A percentile compares a stretch with the other conserved stretches of the same genome.
Conservation (phyloP, 2,113 vertebrate genomes). For the Terrapene triunguis region DNA sequence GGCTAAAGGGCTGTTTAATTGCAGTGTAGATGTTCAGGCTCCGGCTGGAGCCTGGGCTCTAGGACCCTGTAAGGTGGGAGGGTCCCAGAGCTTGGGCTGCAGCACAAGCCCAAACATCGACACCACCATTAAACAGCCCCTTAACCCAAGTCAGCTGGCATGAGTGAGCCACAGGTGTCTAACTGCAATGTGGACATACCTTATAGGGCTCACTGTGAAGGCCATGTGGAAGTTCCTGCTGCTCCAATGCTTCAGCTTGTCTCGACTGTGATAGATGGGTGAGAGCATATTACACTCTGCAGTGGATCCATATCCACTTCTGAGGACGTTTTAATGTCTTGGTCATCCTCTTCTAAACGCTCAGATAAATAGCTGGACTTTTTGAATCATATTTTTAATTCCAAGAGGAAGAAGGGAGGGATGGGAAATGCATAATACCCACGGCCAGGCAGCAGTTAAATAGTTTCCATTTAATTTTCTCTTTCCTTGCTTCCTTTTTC, state of each 20-base stretch:
- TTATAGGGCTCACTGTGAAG: not conserved
- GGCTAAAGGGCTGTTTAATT: not conserved
- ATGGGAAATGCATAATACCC: not conserved
- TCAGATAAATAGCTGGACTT: fast-evolving
- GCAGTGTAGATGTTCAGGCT: not conserved
- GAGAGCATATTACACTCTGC: not conserved
- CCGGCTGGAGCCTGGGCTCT: too few species aligned
- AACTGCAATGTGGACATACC: not conserved
- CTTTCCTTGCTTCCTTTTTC: not conserved
- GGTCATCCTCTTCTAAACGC: not conserved
- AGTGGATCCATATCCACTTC: not conserved
- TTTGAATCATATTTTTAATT: not conserved
- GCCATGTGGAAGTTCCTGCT: not conserved
- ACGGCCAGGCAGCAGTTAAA: not conserved
- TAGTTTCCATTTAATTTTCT: not conserved
- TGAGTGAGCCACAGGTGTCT: not conserved
- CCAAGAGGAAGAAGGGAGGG: not conserved
- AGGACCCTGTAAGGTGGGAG: not conserved
- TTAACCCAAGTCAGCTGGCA: not conserved
- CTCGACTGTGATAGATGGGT: not conserved
- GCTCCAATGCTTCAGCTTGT: not conserved
- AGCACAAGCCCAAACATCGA: not conserved
- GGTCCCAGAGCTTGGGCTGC: not conserved
- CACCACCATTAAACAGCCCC: not conserved
- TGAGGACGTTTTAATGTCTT: not conserved